A percentile compares a stretch with the other conserved stretches of the same genome.
Conservation (phyloP, 2,113 vertebrate genomes). For the Serilophus lunatus region DNA sequence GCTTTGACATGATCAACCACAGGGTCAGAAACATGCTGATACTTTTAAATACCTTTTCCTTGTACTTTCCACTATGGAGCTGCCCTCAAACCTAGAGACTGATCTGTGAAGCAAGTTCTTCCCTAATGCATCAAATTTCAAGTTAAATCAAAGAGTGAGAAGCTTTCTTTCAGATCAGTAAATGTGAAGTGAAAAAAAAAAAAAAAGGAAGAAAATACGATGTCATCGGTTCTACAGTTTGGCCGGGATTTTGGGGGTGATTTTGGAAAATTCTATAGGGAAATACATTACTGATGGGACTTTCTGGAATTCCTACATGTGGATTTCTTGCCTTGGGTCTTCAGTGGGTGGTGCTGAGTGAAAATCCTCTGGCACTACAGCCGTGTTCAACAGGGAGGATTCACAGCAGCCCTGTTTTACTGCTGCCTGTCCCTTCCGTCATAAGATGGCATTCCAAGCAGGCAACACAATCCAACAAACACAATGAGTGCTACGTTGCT, state of each 20-base stretch:
- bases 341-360: neutral
- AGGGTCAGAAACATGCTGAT: neutral
- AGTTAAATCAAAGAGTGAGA: neutral
- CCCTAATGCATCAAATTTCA: neutral
- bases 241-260: neutral
- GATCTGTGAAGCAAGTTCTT: neutral
- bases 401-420: too few species aligned
- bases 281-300: neutral
- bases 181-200: neutral
- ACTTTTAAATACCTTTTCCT: neutral
- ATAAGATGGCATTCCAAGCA: neutral
- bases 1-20: accelerated
- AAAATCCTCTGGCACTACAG: neutral
- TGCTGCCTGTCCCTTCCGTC: neutral
- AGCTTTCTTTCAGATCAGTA: neutral
- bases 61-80: neutral
- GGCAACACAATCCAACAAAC: neutral
- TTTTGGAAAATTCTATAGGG: neutral
- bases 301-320: neutral
- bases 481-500: neutral
- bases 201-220: neutral
- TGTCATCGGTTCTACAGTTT: neutral
- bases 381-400: neutral
- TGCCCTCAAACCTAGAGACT: neutral
- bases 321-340: neutral